Evolutionary conservation across 2,797 vertebrate species (phyloP).

Genomic region (Pantherophis vulpinus): DNA sequence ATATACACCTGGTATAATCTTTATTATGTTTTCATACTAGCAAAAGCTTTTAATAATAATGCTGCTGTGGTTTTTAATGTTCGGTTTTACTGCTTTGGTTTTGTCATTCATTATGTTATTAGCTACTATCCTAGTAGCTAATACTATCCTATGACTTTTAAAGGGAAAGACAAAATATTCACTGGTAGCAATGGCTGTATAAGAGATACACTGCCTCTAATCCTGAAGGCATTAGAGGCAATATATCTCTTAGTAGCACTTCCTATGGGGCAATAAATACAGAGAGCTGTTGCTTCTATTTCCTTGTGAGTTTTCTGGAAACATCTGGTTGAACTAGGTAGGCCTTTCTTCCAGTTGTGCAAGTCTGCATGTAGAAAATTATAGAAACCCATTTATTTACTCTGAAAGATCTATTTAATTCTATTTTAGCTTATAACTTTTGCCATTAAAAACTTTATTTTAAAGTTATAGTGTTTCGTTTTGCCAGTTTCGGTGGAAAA

Average conservation of each 20-base stretch:
- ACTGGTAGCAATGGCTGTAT: not conserved
- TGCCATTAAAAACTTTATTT: not conserved
- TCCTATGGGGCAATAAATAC: not conserved
- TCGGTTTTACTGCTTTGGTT: not conserved
- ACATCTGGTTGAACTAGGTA: not conserved
- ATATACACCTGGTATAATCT: not conserved
- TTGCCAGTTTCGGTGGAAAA: constrained; percentile 34
- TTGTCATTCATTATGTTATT: not conserved
- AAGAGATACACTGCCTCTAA: not conserved
- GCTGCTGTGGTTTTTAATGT: not conserved
- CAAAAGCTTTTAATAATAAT: not conserved
- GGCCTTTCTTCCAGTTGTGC: not conserved
- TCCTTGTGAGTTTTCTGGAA: not conserved
- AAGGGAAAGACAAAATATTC: not conserved
- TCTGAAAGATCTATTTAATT: not conserved
- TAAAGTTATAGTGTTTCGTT: constrained; percentile 1
- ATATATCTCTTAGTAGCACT: not conserved
- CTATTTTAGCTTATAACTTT: not conserved
- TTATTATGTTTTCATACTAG: not conserved
- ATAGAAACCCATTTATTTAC: not conserved
- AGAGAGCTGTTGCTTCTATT: not conserved
- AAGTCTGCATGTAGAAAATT: not conserved
- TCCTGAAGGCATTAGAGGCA: not conserved
- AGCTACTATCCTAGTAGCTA: not conserved
- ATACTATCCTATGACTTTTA: not conserved